Evolutionary conservation across 1,140 invertebrate species (phyloP), one percentile per base, ranked within the genome.

Genomic region (Drosophila prosaltans): DNA sequence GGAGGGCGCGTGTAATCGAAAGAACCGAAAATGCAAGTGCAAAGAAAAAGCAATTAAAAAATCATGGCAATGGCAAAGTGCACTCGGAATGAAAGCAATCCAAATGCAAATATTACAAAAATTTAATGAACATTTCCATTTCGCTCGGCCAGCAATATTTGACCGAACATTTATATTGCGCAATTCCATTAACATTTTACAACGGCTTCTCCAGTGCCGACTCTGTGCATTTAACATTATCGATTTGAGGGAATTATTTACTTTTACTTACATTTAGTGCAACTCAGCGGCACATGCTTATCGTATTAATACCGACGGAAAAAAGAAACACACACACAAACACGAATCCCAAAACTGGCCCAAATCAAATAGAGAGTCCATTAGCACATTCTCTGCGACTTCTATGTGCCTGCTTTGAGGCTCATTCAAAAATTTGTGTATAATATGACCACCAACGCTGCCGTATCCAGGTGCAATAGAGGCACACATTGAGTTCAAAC

Each of bases 111-210:
- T 71, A 70, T 72, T 32, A 64, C 69, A 66, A 36, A 69, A 57
- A 70, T 70, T 78, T 68, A 62, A 4, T 69, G 30, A 43, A 69
- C 73, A 57, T 65, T 65, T 28, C 3, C 43, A 48, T 65, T 71
- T 78, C 59, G 83, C 83, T 28, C 45, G n/a, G 77, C 65, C 76
- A 89, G 83, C 84, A 86, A 39, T 74, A 83, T 74, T 77, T 79
- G 45, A 58, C 21, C 63, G 67, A 61, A 66, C 64, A 43, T 36
- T 36, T 43, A 43, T n/a, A 43, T 86, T 85, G 69, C 60, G 80
- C 80, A 88, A 82, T 57, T 61, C 68, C 54, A 72, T 66, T 81
- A 67, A 66, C 66, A 45, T 59, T 63, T 72, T 40, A 28, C 62
- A 10, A 10, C 64, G 41, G 9, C 57, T 59, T 36, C 65, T 21